Percentiles rank a stretch among this genome's conserved stretches.
Evolutionary conservation across 2,797 vertebrate genomes (phyloP).

Genomic region (Galagoides demidoff): DNA sequence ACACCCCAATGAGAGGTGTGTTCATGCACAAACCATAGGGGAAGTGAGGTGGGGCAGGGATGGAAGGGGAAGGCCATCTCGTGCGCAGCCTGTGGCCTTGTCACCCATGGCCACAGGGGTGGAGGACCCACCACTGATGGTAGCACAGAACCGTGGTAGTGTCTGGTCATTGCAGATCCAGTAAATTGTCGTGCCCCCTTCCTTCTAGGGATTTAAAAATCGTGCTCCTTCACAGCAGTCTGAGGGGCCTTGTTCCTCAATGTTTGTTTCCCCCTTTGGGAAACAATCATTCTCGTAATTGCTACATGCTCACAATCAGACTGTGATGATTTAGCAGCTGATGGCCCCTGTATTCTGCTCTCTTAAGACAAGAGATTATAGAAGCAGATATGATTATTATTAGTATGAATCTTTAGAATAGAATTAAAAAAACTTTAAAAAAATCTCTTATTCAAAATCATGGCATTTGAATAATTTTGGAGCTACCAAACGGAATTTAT

Average conservation of each 20-base stretch:
- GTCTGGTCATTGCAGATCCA: background rate
- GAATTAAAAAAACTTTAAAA: slow-evolving; percentile 25
- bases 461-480: slow-evolving; percentile 66
- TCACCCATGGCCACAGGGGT: too few relatives aligned
- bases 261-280: background rate
- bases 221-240: background rate
- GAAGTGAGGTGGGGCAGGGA: background rate
- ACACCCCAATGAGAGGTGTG: accelerated
- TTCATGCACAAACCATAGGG: accelerated
- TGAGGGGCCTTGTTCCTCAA: background rate
- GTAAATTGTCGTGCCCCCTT: too few relatives aligned
- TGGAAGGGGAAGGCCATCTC: background rate
- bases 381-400: background rate
- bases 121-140: too few relatives aligned
- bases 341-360: background rate
- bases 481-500: slow-evolving; percentile 75
- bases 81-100: background rate
- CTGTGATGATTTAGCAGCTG: background rate
- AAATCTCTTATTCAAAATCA: slow-evolving; percentile 58
- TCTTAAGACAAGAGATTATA: background rate
- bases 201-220: background rate
- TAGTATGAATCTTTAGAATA: slow-evolving; percentile 18
- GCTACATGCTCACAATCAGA: background rate
- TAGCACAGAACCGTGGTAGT: background rate
- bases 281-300: background rate